phyloP scores from a whole-genome alignment of 2,888 invertebrate species.

The Gnatocerus cornutus region DNA sequence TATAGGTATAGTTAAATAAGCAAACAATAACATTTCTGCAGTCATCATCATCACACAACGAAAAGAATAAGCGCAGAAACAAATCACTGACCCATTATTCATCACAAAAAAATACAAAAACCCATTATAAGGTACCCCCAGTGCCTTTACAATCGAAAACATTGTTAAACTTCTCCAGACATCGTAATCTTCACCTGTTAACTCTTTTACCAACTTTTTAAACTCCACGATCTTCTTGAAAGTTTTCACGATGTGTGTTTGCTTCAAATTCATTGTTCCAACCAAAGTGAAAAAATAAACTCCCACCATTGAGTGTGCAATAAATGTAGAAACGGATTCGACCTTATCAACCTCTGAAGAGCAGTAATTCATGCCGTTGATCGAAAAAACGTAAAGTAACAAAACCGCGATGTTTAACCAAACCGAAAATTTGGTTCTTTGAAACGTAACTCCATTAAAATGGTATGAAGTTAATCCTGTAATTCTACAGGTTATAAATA shows the following conservation, averaged over 20 bases:
- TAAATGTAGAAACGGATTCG: background rate
- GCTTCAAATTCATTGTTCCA: background rate
- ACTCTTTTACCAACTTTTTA: background rate
- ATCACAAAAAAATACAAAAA: background rate
- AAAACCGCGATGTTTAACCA: background rate
- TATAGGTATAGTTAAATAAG: background rate
- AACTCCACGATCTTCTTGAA: background rate
- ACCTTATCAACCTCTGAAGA: background rate
- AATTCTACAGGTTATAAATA: background rate
- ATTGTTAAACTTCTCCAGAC: background rate
- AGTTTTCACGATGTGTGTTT: background rate
- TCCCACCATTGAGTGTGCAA: background rate
- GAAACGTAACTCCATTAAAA: background rate
- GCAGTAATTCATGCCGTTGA: background rate
- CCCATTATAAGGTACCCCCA: background rate
- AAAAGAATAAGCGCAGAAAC: background rate
- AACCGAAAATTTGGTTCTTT: constrained; percentile 2
- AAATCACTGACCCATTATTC: background rate
- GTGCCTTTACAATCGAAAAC: background rate
- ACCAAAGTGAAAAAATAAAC: background rate
- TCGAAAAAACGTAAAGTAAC: background rate
- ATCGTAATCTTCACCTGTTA: background rate
- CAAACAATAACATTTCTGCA: background rate
- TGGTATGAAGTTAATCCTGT: background rate
- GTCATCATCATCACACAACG: background rate